Percentiles rank a stretch among this genome's conserved stretches.
Evolutionary conservation across 2,113 vertebrate species (phyloP).

Genomic region (Amphiprion ocellaris): DNA sequence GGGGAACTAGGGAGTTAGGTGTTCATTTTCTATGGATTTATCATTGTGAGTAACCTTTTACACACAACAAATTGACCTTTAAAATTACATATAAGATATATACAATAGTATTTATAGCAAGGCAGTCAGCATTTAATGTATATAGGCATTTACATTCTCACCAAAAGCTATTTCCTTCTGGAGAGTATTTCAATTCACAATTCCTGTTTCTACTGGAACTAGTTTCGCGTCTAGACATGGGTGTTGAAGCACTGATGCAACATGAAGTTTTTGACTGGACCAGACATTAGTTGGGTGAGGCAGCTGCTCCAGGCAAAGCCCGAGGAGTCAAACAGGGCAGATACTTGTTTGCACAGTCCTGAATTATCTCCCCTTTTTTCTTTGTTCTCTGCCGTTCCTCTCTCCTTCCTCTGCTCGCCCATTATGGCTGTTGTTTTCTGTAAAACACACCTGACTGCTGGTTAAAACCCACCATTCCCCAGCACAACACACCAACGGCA

Average conservation of each 20-base stretch:
- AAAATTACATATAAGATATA: too few relatives aligned
- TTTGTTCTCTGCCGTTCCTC: constrained; percentile 3
- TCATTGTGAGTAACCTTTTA: too few relatives aligned
- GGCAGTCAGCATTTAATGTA: too few relatives aligned
- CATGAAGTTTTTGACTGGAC: constrained; percentile 12
- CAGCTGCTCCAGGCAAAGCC: constrained; percentile 18
- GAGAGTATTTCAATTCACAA: too few relatives aligned
- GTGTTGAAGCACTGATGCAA: not conserved
- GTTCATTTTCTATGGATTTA: too few relatives aligned
- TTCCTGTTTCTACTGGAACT: too few relatives aligned
- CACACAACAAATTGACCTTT: too few relatives aligned
- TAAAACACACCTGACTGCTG: constrained; percentile 56
- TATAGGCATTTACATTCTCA: too few relatives aligned
- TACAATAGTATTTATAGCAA: too few relatives aligned
- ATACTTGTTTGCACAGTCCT: constrained; percentile 15
- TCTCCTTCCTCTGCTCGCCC: not conserved
- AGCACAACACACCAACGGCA: constrained; percentile 20
- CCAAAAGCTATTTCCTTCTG: too few relatives aligned
- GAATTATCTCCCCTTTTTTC: not conserved
- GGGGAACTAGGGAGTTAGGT: not conserved
- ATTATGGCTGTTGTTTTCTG: constrained; percentile 44
- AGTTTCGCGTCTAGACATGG: not conserved
- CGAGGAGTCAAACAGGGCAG: constrained; percentile 13
- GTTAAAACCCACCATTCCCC: constrained; percentile 27
- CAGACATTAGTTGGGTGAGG: not conserved